Conservation (phyloP, 2,797 vertebrate genomes). For the Clarias fuscus region DNA sequence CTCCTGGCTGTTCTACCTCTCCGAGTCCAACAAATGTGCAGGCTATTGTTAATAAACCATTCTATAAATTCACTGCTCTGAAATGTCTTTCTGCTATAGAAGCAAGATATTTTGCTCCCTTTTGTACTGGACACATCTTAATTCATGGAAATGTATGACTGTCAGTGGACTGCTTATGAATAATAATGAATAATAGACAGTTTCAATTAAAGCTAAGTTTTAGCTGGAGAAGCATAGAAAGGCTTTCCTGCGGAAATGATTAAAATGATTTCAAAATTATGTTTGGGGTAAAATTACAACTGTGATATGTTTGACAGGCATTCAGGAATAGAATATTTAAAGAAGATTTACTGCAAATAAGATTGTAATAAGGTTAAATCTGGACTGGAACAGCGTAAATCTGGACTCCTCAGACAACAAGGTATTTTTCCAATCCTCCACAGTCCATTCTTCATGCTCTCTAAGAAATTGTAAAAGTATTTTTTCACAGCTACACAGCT, state of each 20-base stretch:
- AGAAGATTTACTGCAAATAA: background rate
- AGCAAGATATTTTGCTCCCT: background rate
- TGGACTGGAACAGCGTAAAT: no score
- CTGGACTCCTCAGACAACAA: no score
- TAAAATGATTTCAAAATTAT: background rate
- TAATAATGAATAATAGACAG: background rate
- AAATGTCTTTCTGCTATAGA: background rate
- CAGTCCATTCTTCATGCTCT: no score
- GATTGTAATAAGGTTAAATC: background rate
- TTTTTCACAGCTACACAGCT: no score
- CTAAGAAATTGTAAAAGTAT: no score
- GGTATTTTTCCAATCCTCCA: no score
- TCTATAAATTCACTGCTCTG: constrained; percentile 2
- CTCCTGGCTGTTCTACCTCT: background rate
- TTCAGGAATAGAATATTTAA: background rate
- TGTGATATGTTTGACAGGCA: background rate
- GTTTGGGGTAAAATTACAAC: background rate
- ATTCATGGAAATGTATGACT: constrained; percentile 12
- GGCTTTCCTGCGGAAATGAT: background rate
- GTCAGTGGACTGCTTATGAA: constrained; percentile 9
- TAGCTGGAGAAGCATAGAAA: background rate
- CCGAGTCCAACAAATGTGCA: background rate
- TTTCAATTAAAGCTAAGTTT: constrained; percentile 10
- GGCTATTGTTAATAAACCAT: background rate
- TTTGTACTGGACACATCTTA: background rate